A percentile compares a stretch with the other conserved stretches of the same genome.
Conservation (phyloP, 2,888 invertebrate species). For the Nycteola revayana region DNA sequence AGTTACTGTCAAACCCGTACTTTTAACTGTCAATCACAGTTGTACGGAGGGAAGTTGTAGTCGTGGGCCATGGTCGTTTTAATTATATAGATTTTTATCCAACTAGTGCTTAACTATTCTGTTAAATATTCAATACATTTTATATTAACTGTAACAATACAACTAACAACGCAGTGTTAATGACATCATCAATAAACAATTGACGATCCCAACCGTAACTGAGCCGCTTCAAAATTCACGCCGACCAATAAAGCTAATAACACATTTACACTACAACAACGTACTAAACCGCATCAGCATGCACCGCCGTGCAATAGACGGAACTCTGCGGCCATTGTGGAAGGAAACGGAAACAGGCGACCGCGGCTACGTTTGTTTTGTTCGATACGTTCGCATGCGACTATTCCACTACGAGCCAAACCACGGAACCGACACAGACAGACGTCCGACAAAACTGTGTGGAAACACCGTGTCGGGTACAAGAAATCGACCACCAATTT, state of each 20-base stretch:
- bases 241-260: constrained; percentile 22
- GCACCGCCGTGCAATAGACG: constrained; percentile 39
- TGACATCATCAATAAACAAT: no score
- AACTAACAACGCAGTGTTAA: no score
- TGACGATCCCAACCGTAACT: no score
- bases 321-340: constrained; percentile 49
- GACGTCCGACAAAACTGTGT: constrained; percentile 4
- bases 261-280: constrained; percentile 18
- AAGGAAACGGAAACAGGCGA: constrained; percentile 50
- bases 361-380: constrained; percentile 38
- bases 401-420: constrained; percentile 7
- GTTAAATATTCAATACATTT: no score
- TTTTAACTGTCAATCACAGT: no score
- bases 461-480: constrained; percentile 9
- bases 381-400: constrained; percentile 36
- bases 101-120: no score
- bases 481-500: constrained; percentile 8
- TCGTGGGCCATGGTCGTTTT: no score
- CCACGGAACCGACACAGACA: constrained; percentile 4
- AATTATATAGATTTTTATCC: no score
- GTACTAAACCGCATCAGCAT: constrained; percentile 30
- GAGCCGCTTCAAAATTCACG: no score
- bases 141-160: no score
- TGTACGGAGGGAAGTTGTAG: no score
- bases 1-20: no score